Base-by-base conservation (phyloP, 1,140 invertebrate species). In the Drosophila erecta region DNA sequence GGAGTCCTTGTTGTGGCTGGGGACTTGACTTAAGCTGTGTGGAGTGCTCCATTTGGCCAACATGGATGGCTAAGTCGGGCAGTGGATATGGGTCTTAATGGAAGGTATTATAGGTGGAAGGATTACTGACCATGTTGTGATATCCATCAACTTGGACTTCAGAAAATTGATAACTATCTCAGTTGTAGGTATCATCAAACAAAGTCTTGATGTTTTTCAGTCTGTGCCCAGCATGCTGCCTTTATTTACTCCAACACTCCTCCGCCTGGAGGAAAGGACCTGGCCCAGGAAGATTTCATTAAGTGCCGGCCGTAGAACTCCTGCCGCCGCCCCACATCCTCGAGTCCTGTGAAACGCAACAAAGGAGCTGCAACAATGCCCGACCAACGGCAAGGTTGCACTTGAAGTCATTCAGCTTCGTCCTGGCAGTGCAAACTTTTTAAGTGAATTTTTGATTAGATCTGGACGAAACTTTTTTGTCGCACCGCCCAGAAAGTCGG, bases 381-480 rank as follows among this genome's bases (percentile, higher is more conserved):
- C 47, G 30, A 33, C 24, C 37, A 43, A 35, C 33, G 40, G 40
- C 17, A 20, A 59, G 72, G 60, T 71, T 76, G 77, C 64, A 75
- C 67, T 86, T 78, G 77, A 67, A 85, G 83, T 76, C 71, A 83
- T 75, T 79, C 81, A 59, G 65, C 46, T 54, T 58, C 73, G 51
- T 51, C 47, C 73, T 66, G 75, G 79, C 62, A 79, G 84, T 69
- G 76, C 71, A 87, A 87, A 87, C 84, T 87, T 87, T 87, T 87
- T 87, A 87, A 87, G 84, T 87, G 84, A 87, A 87, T 87, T 87
- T 87, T 87, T 87, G 84, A 87, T 87, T 87, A 87, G 84, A 87
- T 87, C 84, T 84, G 84, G 67, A 79, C 79, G 57, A 87, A 87
- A 87, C 79, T 87, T 87, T 87, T 84, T 89, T 72, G 80, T 79